These are phyloP conservation scores for Colossoma macropomum DNA, from an alignment of 2,113 vertebrate genomes.

Conservation along the genomic window DNA sequence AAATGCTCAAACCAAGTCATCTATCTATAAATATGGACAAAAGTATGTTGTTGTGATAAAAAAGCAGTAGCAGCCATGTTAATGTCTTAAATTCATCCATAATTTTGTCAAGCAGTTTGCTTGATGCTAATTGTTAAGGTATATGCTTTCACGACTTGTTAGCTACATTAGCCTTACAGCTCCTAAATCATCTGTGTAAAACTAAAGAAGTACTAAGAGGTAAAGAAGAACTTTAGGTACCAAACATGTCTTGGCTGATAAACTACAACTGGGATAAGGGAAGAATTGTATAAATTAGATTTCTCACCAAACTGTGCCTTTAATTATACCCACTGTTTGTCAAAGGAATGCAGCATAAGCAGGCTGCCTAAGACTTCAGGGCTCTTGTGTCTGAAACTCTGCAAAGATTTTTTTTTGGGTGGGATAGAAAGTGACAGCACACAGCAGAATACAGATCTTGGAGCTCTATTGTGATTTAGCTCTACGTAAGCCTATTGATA, in stretches of 20 bases:
- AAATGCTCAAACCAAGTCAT: too few relatives aligned
- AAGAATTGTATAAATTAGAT: neutral
- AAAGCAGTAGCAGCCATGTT: too few relatives aligned
- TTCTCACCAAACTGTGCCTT: constrained; percentile 2
- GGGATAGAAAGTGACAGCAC: neutral
- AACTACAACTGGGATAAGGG: neutral
- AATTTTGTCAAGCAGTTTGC: too few relatives aligned
- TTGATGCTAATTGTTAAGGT: too few relatives aligned
- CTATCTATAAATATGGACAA: too few relatives aligned
- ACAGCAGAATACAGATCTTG: neutral
- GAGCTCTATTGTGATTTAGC: neutral
- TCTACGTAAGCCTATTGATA: neutral
- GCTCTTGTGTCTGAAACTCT: constrained; percentile 19
- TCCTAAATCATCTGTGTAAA: neutral
- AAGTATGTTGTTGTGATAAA: too few relatives aligned
- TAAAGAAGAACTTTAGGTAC: neutral
- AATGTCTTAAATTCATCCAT: too few relatives aligned
- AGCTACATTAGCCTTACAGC: too few relatives aligned
- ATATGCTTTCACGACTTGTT: too few relatives aligned
- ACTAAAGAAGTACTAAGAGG: constrained; percentile 3
- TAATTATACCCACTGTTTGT: constrained; percentile 46
- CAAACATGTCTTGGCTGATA: neutral
- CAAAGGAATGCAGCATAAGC: constrained; percentile 26
- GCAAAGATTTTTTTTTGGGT: neutral
- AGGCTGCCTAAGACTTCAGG: constrained; percentile 14